Evolutionary conservation across 2,888 invertebrate species (phyloP).

Genomic region (Blera fallax): DNA sequence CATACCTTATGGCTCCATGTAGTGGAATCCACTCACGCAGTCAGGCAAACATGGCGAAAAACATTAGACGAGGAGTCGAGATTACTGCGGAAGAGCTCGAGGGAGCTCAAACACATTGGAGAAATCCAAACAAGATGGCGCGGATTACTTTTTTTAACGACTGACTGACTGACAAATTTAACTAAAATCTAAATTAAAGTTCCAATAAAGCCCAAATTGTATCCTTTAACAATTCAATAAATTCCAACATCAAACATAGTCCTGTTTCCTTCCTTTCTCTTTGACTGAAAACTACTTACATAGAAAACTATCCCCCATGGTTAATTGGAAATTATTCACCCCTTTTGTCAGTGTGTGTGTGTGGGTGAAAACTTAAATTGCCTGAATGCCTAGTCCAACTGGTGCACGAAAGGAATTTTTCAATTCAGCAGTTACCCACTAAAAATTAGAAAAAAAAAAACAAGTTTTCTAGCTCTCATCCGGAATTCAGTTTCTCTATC

Average conservation of each 20-base stretch:
- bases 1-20: too few relatives aligned
- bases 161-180: too few relatives aligned
- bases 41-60: too few relatives aligned
- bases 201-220: not conserved
- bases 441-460: slow-evolving; percentile 2
- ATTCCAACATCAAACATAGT: not conserved
- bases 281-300: not conserved
- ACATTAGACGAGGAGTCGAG: too few relatives aligned
- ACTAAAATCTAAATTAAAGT: not conserved
- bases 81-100: too few relatives aligned
- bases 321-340: slow-evolving; percentile 60
- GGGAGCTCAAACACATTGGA: too few relatives aligned
- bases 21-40: too few relatives aligned
- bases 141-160: too few relatives aligned
- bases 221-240: not conserved
- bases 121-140: too few relatives aligned
- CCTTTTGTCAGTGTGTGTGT: not conserved
- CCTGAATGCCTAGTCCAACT: slow-evolving; percentile 29
- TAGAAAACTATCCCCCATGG: slow-evolving; percentile 10
- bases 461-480: not conserved
- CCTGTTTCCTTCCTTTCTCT: not conserved
- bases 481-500: slow-evolving; percentile 29
- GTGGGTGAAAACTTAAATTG: slow-evolving; percentile 23
- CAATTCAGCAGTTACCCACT: not conserved
- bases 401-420: slow-evolving; percentile 63